phyloP scores from a whole-genome alignment of 1,140 invertebrate genomes.

The Drosophila teissieri region DNA sequence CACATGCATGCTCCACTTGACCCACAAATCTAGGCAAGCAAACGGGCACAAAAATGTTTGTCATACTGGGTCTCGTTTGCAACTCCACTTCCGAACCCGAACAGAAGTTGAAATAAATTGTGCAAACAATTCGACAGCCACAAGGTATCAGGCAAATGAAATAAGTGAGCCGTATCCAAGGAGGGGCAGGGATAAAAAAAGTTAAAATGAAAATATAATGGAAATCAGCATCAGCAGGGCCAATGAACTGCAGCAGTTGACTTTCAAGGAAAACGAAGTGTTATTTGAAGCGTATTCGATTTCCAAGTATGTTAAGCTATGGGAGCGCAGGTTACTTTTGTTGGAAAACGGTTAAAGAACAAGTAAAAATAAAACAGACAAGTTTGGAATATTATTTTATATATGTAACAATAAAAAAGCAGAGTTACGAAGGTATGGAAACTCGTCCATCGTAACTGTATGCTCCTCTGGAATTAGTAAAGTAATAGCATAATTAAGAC shows the following conservation, averaged over 20 bases:
- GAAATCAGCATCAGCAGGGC: constrained; percentile 39
- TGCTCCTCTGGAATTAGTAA: no score
- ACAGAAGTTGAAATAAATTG: constrained; percentile 60
- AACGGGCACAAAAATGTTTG: constrained; percentile 56
- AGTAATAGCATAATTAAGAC: neutral
- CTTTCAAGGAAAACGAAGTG: constrained; percentile 7
- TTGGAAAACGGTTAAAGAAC: neutral
- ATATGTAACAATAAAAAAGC: neutral
- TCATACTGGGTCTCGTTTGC: constrained; percentile 38
- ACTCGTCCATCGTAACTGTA: no score
- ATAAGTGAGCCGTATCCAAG: constrained; percentile 65
- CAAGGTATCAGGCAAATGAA: constrained; percentile 63
- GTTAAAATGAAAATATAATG: constrained; percentile 29
- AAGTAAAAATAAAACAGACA: no score
- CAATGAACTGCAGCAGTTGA: constrained; percentile 59
- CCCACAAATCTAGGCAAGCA: constrained; percentile 62
- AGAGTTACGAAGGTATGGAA: no score
- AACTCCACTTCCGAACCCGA: constrained; percentile 20
- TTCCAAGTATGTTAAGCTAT: neutral
- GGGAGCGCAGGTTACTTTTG: neutral
- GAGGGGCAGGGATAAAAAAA: constrained; percentile 6
- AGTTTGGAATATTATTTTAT: neutral
- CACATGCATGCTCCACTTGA: constrained; percentile 47
- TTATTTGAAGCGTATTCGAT: neutral
- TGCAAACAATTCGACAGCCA: constrained; percentile 61